Evolutionary conservation across 30 jellyfish, hydroid and myxozoan genomes (phyloP).

Genomic region (Cassiopea andromeda): DNA sequence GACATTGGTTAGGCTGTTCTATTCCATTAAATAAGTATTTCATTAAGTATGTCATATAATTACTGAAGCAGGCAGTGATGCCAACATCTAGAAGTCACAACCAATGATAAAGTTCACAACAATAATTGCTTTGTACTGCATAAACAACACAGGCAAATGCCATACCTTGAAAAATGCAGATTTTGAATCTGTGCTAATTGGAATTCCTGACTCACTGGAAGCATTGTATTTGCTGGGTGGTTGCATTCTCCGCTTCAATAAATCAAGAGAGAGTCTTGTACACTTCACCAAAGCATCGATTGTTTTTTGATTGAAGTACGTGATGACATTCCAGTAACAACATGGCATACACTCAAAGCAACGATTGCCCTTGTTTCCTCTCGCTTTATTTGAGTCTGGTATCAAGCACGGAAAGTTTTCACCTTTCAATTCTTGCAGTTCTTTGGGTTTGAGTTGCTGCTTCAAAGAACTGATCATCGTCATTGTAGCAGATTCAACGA

Average conservation of each 20-base stretch:
- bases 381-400: constrained; percentile 79
- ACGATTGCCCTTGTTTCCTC: constrained; percentile 86
- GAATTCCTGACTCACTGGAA: constrained; percentile 40
- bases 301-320: constrained; percentile 74
- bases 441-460: constrained; percentile 78
- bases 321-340: constrained; percentile 80
- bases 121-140: too few species aligned
- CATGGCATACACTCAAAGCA: constrained; percentile 91
- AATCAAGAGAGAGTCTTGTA: constrained; percentile 78
- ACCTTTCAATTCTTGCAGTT: constrained; percentile 61
- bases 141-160: too few species aligned
- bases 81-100: too few species aligned
- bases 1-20: too few species aligned
- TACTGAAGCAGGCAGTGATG: too few species aligned
- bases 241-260: constrained; percentile 73
- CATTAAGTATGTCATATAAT: too few species aligned
- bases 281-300: constrained; percentile 83
- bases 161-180: constrained; percentile 74
- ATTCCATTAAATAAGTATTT: too few species aligned
- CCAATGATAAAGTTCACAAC: too few species aligned
- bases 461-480: constrained; percentile 63
- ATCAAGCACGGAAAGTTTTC: constrained; percentile 74
- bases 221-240: constrained; percentile 72
- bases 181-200: constrained; percentile 51
- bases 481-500: constrained; percentile 73